These are phyloP conservation scores for Tenrec ecaudatus DNA, from an alignment of 2,113 vertebrate genomes.

Conservation along the genomic window DNA sequence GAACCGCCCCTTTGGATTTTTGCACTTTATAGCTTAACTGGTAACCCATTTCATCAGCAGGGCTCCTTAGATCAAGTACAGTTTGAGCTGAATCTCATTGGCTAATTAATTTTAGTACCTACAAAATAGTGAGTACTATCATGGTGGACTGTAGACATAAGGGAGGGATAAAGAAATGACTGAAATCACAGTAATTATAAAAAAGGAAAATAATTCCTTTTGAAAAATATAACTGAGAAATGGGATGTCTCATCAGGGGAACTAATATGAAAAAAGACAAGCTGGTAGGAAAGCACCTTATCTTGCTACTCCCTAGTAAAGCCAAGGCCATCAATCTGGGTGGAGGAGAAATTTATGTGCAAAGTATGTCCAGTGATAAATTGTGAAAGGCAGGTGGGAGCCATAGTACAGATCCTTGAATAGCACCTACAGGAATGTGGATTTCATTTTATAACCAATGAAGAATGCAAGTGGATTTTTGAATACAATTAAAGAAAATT, in stretches of 20 bases:
- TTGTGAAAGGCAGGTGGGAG: background rate
- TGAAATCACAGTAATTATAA: background rate
- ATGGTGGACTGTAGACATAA: background rate
- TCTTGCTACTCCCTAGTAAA: background rate
- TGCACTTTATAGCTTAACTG: no score
- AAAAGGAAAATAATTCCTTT: background rate
- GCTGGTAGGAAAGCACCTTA: background rate
- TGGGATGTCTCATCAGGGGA: background rate
- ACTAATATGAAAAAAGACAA: background rate
- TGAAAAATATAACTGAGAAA: background rate
- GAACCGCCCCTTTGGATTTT: no score
- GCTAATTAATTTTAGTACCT: background rate
- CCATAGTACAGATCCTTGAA: background rate
- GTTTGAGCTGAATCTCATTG: background rate
- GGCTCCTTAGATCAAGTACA: background rate
- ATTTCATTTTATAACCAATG: slow-evolving; percentile 10
- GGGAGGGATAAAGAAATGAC: background rate
- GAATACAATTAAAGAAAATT: slow-evolving; percentile 51
- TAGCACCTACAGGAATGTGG: background rate
- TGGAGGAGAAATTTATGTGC: background rate
- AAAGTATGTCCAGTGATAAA: background rate
- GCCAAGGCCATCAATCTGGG: background rate
- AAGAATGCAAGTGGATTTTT: background rate
- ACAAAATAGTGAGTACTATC: background rate
- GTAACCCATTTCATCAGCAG: no score